A percentile compares a stretch with the other conserved stretches of the same genome.
Conservation (phyloP, 2,888 invertebrate genomes). For the Harpalus rubripes region DNA sequence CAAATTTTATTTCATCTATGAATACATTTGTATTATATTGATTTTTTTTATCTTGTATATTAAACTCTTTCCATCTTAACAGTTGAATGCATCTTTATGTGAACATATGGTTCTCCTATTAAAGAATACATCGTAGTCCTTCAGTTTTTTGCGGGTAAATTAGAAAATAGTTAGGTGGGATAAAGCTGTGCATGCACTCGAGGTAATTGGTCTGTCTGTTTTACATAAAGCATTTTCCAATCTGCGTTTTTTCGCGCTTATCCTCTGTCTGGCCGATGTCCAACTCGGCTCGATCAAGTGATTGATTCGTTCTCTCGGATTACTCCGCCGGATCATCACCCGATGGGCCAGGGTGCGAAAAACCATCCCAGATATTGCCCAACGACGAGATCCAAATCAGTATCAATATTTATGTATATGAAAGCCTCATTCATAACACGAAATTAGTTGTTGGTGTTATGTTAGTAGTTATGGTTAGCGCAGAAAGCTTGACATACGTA, state of each 20-base stretch:
- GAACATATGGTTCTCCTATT: background rate
- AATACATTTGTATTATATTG: no score
- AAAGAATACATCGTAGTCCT: background rate
- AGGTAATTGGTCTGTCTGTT: slow-evolving; percentile 56
- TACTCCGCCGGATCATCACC: slow-evolving; percentile 47
- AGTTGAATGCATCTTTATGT: background rate
- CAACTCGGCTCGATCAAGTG: slow-evolving; percentile 47
- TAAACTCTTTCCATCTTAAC: background rate
- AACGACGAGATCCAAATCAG: no score
- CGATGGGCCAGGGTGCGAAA: slow-evolving; percentile 3
- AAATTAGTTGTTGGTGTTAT: no score
- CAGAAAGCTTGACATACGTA: no score
- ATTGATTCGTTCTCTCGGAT: slow-evolving; percentile 55
- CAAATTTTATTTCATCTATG: no score
- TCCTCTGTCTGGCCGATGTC: slow-evolving; percentile 62
- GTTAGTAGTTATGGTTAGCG: no score
- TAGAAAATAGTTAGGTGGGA: slow-evolving; percentile 30
- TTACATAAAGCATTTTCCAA: slow-evolving; percentile 65
- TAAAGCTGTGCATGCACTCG: slow-evolving; percentile 33
- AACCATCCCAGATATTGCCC: no score
- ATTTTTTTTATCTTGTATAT: background rate
- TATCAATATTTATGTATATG: no score
- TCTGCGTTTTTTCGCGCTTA: slow-evolving; percentile 59
- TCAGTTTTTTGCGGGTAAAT: slow-evolving; percentile 5
- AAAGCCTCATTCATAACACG: no score